A percentile compares a stretch with the other conserved stretches of the same genome.
Evolutionary conservation across 2,888 invertebrate species (phyloP).

Genomic region (Apodemia duryi): DNA sequence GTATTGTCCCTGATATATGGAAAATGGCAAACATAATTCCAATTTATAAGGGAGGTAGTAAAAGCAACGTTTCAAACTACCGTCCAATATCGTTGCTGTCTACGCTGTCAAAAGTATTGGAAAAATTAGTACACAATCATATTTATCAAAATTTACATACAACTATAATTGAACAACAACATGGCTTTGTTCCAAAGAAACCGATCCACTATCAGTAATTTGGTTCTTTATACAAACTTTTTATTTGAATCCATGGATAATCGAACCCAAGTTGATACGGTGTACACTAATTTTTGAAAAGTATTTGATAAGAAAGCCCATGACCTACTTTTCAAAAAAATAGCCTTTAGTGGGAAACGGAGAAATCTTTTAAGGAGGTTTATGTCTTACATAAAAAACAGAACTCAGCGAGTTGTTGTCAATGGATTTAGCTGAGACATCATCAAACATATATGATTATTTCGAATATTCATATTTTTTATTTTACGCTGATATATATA

Average conservation of each 20-base stretch:
- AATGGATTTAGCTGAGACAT: background rate
- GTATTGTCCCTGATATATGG: background rate
- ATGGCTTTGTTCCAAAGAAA: constrained; percentile 15
- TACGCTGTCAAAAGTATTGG: constrained; percentile 13
- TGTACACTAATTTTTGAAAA: background rate
- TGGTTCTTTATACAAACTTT: constrained; percentile 12
- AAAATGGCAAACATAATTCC: background rate
- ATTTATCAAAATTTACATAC: constrained; percentile 1
- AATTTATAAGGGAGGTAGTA: background rate
- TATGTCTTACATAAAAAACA: background rate
- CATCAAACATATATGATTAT: background rate
- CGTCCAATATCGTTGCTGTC: background rate
- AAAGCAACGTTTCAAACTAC: background rate
- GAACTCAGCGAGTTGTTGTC: background rate
- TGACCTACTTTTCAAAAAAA: background rate
- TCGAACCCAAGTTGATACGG: background rate
- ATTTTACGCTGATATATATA: background rate
- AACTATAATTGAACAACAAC: constrained; percentile 15
- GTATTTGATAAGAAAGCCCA: background rate
- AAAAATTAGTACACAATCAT: background rate
- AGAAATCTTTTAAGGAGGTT: background rate
- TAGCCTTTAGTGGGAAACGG: background rate
- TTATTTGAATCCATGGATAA: background rate
- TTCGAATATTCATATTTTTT: background rate
- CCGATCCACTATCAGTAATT: constrained; percentile 6